Conservation (phyloP, 2,888 invertebrate genomes). For the Drosophila vallismaia region DNA sequence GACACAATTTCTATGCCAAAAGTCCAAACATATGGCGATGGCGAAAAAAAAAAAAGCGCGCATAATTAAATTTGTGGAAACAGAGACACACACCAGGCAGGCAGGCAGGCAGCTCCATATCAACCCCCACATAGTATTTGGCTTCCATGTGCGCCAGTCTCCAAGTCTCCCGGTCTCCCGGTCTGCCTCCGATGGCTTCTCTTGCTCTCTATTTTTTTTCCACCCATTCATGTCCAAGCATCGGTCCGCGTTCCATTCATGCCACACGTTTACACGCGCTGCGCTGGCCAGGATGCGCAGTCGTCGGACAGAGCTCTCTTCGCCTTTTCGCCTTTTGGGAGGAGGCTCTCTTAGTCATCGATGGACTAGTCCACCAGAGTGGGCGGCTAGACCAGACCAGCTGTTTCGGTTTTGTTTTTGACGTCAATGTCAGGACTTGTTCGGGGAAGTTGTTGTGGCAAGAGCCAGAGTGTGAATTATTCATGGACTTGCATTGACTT, state of each 20-base stretch:
- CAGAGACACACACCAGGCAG: conserved; percentile 14
- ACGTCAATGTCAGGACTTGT: conserved; percentile 63
- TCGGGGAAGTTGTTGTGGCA: conserved; percentile 48
- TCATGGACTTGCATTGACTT: conserved; percentile 60
- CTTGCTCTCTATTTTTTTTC: conserved; percentile 9
- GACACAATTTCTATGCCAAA: conserved; percentile 56
- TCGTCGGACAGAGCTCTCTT: conserved; percentile 37
- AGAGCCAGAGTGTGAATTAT: conserved; percentile 68
- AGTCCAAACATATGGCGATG: conserved; percentile 67
- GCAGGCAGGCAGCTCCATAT: neutral
- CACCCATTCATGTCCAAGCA: conserved; percentile 64
- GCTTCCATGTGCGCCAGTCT: conserved; percentile 37
- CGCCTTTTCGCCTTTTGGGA: conserved; percentile 9
- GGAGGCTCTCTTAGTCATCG: conserved; percentile 14
- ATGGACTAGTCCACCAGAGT: conserved; percentile 26
- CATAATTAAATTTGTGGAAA: conserved; percentile 69
- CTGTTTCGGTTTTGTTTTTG: conserved; percentile 61
- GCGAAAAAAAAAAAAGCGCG: conserved; percentile 57
- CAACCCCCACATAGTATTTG: conserved; percentile 29
- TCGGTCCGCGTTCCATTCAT: conserved; percentile 63
- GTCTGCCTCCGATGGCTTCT: conserved; percentile 9
- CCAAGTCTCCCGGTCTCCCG: no score
- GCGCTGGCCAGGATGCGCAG: conserved; percentile 77
- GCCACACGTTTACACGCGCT: conserved; percentile 74
- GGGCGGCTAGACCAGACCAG: conserved; percentile 61